phyloP scores from a whole-genome alignment of 2,113 vertebrate species.

The Urocitellus parryii region DNA sequence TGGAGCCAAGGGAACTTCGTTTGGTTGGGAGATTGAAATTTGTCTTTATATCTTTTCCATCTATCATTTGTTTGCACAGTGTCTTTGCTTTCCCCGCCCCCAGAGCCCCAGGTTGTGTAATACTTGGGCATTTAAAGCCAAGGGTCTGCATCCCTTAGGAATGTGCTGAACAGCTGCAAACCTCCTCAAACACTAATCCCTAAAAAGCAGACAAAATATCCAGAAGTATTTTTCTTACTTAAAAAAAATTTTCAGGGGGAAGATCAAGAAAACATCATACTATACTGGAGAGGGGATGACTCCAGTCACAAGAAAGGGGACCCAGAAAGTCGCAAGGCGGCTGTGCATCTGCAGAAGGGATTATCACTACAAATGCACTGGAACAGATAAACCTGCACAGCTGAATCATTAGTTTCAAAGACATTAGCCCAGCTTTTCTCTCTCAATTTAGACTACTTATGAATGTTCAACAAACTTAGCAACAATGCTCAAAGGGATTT shows the following conservation, averaged over 20 bases:
- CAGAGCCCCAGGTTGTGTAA: slow-evolving; percentile 62
- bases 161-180: slow-evolving; percentile 76
- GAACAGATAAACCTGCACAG: neutral
- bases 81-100: slow-evolving; percentile 54
- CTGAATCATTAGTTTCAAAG: slow-evolving; percentile 10
- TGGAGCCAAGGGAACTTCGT: slow-evolving; percentile 55
- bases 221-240: slow-evolving; percentile 78
- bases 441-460: slow-evolving; percentile 6
- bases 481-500: neutral
- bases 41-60: slow-evolving; percentile 77
- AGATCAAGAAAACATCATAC: slow-evolving; percentile 72
- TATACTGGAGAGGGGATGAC: slow-evolving; percentile 54
- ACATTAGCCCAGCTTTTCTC: slow-evolving; percentile 51
- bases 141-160: slow-evolving; percentile 69
- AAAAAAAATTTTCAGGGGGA: slow-evolving; percentile 60
- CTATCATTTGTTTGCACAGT: slow-evolving; percentile 74
- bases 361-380: neutral
- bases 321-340: slow-evolving; percentile 20
- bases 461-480: neutral
- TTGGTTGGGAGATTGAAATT: slow-evolving; percentile 70
- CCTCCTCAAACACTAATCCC: slow-evolving; percentile 76
- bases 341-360: slow-evolving; percentile 12
- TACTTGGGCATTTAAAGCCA: slow-evolving; percentile 70
- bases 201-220: slow-evolving; percentile 82
- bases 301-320: slow-evolving; percentile 44